Base-by-base conservation (phyloP, 2,797 vertebrate genomes). In the Gymnocypris eckloni region DNA sequence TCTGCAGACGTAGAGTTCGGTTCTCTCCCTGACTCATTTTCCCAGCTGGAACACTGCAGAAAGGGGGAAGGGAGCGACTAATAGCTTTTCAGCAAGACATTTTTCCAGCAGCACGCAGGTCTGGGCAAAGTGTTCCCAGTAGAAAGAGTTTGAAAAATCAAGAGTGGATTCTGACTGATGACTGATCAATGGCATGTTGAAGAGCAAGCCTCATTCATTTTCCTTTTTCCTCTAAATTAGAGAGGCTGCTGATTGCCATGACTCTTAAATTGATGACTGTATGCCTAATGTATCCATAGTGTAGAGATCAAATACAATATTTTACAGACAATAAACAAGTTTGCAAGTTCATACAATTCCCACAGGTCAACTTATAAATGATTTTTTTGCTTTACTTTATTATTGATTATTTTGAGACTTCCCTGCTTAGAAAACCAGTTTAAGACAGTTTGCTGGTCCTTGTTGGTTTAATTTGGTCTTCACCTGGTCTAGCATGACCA, bases 21-120 rank as follows among this genome's bases (percentile, higher is more conserved):
- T 87, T 90, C 89, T 89, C 89, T 87, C 90, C 88, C 90, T 90
- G 90, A 90, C 87, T 86, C 82, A 91, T 89, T 90, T 91, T 90
- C 89, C 86, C 90, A 86, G 89, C 88, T 88, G 86, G 86, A 87
- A 86, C 64, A 64, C 82, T 75, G 86, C 69, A 87, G 87, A 85
- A 85, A 83, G 82, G 86, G 86, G 88, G 86, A 82, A 83, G 90
- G 88, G 86, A 86, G 84, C 48, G 78, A 85, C 64, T 71, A 83
- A 90, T 85, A 76, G 81, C 88, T 91, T 86, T 89, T 85, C 87
- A 82, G 79, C 79, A 71, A 88, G 88, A 90, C 83, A 86, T 90
- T 91, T 92, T 91, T 92, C 90, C 90, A 89, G 89, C 75, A 69
- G 85, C 81, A 78, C 87, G 37, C 88, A 91, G 89, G 91, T 90